Conservation (phyloP, 2,888 invertebrate genomes). For the Harpagoxenus sublaevis region DNA sequence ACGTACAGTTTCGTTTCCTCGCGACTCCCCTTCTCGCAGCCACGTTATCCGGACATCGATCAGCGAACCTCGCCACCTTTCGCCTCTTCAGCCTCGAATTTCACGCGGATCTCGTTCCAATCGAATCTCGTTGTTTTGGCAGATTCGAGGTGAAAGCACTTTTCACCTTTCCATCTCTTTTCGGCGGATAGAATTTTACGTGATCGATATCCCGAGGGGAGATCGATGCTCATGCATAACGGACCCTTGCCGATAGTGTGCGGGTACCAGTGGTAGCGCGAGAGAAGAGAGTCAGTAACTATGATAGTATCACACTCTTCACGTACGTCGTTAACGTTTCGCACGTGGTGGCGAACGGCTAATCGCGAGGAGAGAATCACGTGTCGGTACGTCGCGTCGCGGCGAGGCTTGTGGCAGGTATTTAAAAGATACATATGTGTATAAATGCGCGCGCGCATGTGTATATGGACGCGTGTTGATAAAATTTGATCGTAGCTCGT, state of each 20-base stretch:
- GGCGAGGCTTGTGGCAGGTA: slow-evolving; percentile 49
- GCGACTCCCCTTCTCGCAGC: slow-evolving; percentile 20
- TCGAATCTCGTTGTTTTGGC: background rate
- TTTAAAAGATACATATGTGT: slow-evolving; percentile 22
- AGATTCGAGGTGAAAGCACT: slow-evolving; percentile 8
- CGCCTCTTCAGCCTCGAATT: background rate
- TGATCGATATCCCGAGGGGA: slow-evolving; percentile 7
- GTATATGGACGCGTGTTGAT: slow-evolving; percentile 23
- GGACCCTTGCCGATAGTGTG: background rate
- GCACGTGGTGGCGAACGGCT: slow-evolving; percentile 39
- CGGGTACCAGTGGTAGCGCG: background rate
- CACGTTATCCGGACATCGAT: slow-evolving; percentile 2
- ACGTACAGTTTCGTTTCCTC: slow-evolving; percentile 15
- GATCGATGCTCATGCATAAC: background rate
- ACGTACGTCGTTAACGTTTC: slow-evolving; percentile 37
- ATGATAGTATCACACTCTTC: slow-evolving; percentile 58
- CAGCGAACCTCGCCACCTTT: background rate
- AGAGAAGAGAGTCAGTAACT: slow-evolving; percentile 49
- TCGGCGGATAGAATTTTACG: background rate
- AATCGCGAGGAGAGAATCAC: slow-evolving; percentile 59
- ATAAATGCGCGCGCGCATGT: background rate
- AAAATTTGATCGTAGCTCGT: slow-evolving; percentile 23
- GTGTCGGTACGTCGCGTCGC: slow-evolving; percentile 55
- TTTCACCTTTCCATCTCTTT: background rate
- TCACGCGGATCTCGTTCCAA: background rate